Percentiles rank a stretch among this genome's conserved stretches.
Conservation (phyloP, 2,888 invertebrate genomes). For the Nomada fabriciana region DNA sequence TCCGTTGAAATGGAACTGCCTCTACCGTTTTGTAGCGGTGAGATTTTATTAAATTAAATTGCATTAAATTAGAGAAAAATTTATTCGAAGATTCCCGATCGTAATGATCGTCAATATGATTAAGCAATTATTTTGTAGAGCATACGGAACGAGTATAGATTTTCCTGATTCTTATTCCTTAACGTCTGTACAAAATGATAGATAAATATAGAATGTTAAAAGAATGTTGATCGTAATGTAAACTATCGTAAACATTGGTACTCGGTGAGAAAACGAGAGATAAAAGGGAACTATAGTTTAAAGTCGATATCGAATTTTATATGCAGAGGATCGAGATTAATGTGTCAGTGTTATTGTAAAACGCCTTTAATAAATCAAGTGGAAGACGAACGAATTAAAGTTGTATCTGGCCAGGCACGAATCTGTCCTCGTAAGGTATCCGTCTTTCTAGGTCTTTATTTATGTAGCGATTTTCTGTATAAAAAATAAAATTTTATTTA, state of each 20-base stretch:
- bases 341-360: constrained; percentile 62
- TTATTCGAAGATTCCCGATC: background rate
- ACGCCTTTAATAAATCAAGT: constrained; percentile 55
- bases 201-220: constrained; percentile 44
- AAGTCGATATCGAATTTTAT: constrained; percentile 53
- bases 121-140: constrained; percentile 1
- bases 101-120: background rate
- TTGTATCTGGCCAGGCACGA: constrained; percentile 22
- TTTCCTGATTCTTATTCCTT: background rate
- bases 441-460: constrained; percentile 34
- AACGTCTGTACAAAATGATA: constrained; percentile 43
- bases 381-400: constrained; percentile 35
- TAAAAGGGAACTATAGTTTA: constrained; percentile 33
- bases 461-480: constrained; percentile 40
- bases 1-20: background rate
- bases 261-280: background rate
- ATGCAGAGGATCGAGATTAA: constrained; percentile 52
- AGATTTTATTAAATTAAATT: background rate
- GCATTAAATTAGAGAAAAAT: background rate
- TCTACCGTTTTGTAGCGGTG: background rate
- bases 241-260: constrained; percentile 37
- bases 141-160: background rate
- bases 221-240: constrained; percentile 46
- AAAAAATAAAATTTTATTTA: constrained; percentile 41
- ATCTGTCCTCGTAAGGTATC: constrained; percentile 26